A percentile compares a stretch with the other conserved stretches of the same genome.
These are phyloP conservation scores for Chloroclystis v-ata DNA, from an alignment of 2,888 invertebrate species.

Conservation along the genomic window DNA sequence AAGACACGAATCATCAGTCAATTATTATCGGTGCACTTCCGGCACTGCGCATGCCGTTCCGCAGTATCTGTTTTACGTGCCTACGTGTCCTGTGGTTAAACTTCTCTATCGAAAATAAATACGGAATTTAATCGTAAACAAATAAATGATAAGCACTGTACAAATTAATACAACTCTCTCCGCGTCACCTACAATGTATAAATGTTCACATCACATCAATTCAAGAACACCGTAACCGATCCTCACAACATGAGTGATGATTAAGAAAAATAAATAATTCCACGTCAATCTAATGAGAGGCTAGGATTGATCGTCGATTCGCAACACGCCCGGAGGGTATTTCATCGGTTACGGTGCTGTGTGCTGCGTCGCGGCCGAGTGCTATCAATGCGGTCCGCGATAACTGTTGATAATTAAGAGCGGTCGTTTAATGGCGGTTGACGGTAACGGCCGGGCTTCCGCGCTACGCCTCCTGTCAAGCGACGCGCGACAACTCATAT, in stretches of 20 bases:
- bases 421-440: conserved; percentile 60
- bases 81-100: no score
- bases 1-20: no score
- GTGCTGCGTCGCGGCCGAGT: conserved; percentile 42
- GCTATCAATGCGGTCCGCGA: conserved; percentile 47
- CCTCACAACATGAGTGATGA: conserved; percentile 8
- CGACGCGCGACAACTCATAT: conserved; percentile 34
- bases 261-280: conserved; percentile 19
- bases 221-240: conserved; percentile 5
- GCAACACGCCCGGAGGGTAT: conserved; percentile 31
- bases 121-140: no score
- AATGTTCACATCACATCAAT: no score
- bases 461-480: conserved; percentile 50
- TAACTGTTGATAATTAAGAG: conserved; percentile 76
- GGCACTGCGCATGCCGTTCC: no score
- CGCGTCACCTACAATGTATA: no score
- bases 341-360: conserved; percentile 40
- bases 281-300: conserved; percentile 21
- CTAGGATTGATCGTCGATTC: conserved; percentile 19
- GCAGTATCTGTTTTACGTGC: no score
- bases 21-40: no score
- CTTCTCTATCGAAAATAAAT: no score
- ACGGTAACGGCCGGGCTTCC: conserved; percentile 68
- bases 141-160: no score
- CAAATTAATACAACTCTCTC: no score